phyloP scores from a whole-genome alignment of 2,888 invertebrate genomes.

The Oxystoma pomonae region DNA sequence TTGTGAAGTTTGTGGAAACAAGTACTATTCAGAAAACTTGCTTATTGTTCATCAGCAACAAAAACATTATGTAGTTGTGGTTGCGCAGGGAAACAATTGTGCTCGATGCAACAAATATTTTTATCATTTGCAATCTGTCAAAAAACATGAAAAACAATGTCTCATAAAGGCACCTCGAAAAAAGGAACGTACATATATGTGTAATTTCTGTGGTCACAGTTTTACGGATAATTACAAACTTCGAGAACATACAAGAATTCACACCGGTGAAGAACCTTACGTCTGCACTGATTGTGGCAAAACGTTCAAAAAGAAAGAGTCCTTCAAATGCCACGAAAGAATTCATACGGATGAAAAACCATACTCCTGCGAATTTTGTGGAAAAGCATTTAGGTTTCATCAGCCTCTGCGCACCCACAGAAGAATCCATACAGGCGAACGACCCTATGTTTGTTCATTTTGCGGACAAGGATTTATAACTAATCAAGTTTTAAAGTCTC shows the following conservation, averaged over 20 bases:
- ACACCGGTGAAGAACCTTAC: conserved; percentile 51
- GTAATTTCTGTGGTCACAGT: conserved; percentile 39
- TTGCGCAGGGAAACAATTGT: conserved; percentile 46
- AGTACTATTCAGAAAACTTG: conserved; percentile 47
- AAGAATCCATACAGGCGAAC: conserved; percentile 37
- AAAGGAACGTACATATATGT: conserved; percentile 30
- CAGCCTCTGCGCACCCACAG: conserved; percentile 36
- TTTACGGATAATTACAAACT: conserved; percentile 35
- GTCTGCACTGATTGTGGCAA: conserved; percentile 43
- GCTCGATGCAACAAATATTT: conserved; percentile 37
- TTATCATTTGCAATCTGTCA: conserved; percentile 39
- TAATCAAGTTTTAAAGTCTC: conserved; percentile 18
- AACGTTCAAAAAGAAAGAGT: conserved; percentile 48
- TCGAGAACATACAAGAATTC: conserved; percentile 34
- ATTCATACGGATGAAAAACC: conserved; percentile 41
- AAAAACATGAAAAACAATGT: conserved; percentile 47
- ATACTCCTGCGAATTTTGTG: conserved; percentile 43
- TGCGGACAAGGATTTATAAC: conserved; percentile 41
- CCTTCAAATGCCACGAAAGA: conserved; percentile 36
- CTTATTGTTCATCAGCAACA: conserved; percentile 38
- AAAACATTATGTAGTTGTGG: conserved; percentile 46
- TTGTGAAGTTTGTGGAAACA: conserved; percentile 52
- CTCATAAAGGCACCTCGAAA: conserved; percentile 26
- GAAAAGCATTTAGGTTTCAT: conserved; percentile 40
- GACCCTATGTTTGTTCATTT: conserved; percentile 39